Evolutionary conservation across 2,113 vertebrate genomes (phyloP).

Genomic region (Rhegmatorhina hoffmannsi): DNA sequence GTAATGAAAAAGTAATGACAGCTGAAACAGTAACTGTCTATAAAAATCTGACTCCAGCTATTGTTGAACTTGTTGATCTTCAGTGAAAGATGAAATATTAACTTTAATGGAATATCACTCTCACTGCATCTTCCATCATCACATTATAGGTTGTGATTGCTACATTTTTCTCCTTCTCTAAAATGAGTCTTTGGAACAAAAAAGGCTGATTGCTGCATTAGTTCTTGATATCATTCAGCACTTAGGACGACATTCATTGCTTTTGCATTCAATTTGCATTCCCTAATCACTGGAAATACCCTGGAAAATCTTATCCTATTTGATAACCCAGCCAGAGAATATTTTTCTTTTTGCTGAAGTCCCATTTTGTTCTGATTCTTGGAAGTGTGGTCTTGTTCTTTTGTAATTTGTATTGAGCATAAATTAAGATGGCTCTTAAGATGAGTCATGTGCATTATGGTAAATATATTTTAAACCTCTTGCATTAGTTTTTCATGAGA

Average conservation of each 20-base stretch:
- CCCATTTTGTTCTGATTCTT: background rate
- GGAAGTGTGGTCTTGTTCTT: background rate
- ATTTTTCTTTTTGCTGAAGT: background rate
- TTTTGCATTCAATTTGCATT: background rate
- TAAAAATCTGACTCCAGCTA: background rate
- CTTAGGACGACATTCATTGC: background rate
- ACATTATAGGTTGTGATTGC: background rate
- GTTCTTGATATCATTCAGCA: background rate
- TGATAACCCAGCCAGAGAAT: background rate
- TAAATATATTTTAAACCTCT: background rate
- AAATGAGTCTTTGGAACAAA: slow-evolving; percentile 14
- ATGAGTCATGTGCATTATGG: background rate
- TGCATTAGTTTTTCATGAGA: background rate
- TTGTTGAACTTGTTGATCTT: slow-evolving; percentile 21
- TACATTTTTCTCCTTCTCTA: background rate
- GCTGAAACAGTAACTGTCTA: slow-evolving; percentile 32
- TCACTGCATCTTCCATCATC: background rate
- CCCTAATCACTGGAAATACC: slow-evolving; percentile 5
- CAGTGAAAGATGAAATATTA: slow-evolving; percentile 37
- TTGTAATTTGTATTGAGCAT: background rate
- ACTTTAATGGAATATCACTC: background rate
- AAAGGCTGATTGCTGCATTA: background rate
- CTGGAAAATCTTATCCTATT: background rate
- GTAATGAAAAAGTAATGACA: slow-evolving; percentile 33
- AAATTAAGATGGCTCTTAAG: background rate